Base-by-base conservation (phyloP, 2,888 invertebrate genomes). In the Drosophila tripunctata region DNA sequence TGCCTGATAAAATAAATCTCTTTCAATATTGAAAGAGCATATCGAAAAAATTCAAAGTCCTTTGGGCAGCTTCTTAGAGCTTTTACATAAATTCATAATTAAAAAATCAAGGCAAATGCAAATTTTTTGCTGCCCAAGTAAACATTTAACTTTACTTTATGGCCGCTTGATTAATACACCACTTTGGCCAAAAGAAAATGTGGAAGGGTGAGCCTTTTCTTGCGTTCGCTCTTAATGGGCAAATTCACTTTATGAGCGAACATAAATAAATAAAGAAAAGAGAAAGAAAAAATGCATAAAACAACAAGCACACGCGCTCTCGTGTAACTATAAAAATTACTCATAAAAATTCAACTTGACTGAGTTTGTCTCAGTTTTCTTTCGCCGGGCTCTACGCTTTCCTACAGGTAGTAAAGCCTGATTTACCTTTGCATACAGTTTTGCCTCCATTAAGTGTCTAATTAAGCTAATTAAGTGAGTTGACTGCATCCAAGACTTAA, bases 201-300 rank as follows among this genome's bases (percentile, higher is more conserved):
- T 50, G 35, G 54, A 50, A 68, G 48, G 50, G 45, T 43, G 44
- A 55, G 36, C 14, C 52, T 54, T 30, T 36, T 43, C 31, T 45
- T 57, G 43, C 67, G 41, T 65, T 61, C 27, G 31, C 60, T 61
- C 69, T 72, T 78, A 80, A 83, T 81, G 82, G 79, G 68, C n/a
- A 81, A 78, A 75, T 71, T 56, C 77, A 70, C 84, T 84, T 82
- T 70, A 87, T 77, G 76, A 44, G 61, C 65, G 66, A 70, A 64
- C 71, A 73, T 81, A 84, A 82, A 82, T 73, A 80, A 79, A 61
- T 24, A 19, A 38, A 36, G 24, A 35, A 52, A 33, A 31, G 8
- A 1, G 12, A 22, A 17, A 47, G 31, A 12, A 15, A 70, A 75
- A 71, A 48, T 73, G 64, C 68, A 78, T 67, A 71, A 71, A 75